A percentile compares a stretch with the other conserved stretches of the same genome.
These are phyloP conservation scores for Acrossocheilus fasciatus DNA, from an alignment of 2,797 vertebrate species.

Conservation along the genomic window DNA sequence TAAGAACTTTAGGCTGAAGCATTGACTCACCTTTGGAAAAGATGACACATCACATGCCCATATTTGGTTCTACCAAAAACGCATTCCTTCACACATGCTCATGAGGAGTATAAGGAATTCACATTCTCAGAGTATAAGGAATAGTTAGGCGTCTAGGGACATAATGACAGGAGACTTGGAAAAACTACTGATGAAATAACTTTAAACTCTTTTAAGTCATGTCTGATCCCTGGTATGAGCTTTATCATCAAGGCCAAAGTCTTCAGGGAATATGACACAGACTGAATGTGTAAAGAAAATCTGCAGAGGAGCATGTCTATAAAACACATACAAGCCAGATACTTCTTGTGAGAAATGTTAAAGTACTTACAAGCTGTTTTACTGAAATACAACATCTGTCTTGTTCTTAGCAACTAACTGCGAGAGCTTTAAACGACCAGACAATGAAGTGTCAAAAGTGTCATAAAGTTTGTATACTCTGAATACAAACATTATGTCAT, in stretches of 20 bases:
- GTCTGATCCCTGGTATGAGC: constrained; percentile 8
- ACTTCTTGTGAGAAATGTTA: neutral
- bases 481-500: constrained; percentile 48
- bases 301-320: neutral
- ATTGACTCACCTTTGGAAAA: constrained; percentile 31
- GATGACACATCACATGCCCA: constrained; percentile 63
- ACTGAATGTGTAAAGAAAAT: neutral
- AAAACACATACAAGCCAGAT: neutral
- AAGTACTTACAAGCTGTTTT: constrained; percentile 13
- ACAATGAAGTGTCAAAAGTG: constrained; percentile 43
- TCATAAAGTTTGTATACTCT: constrained; percentile 33
- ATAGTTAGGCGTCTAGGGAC: constrained; percentile 54
- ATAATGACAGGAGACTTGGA: constrained; percentile 32
- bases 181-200: constrained; percentile 2
- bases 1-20: constrained; percentile 7
- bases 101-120: constrained; percentile 48
- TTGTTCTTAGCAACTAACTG: constrained; percentile 8
- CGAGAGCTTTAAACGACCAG: neutral
- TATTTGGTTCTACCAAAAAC: constrained; percentile 58
- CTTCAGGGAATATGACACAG: neutral
- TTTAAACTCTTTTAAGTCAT: constrained; percentile 8
- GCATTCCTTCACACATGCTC: constrained; percentile 71
- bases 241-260: constrained; percentile 11
- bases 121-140: constrained; percentile 26
- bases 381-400: constrained; percentile 26